phyloP scores from a whole-genome alignment of 2,113 vertebrate genomes.

The Grallaria varia region DNA sequence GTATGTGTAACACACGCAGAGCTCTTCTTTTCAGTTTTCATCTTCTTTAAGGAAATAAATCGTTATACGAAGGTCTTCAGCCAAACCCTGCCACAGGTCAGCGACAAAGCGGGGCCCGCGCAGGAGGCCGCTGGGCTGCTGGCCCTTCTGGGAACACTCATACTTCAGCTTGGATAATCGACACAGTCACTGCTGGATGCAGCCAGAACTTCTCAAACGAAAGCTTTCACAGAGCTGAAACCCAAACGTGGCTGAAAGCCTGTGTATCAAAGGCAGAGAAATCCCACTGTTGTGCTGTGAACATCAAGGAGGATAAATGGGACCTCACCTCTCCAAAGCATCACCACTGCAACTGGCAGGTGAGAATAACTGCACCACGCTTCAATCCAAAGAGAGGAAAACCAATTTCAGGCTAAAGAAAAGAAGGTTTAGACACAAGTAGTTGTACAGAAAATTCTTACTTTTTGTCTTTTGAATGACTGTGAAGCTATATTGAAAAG shows the following conservation, averaged over 20 bases:
- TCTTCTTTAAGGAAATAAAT: background rate
- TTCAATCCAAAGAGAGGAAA: background rate
- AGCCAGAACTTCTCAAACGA: background rate
- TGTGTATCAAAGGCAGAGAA: background rate
- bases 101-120: background rate
- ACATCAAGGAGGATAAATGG: background rate
- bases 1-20: accelerated
- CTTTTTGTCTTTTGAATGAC: background rate
- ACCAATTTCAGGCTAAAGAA: background rate
- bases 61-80: background rate
- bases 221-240: background rate
- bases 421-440: background rate
- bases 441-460: background rate
- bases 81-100: background rate
- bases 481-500: background rate
- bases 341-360: background rate
- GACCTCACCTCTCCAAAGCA: background rate
- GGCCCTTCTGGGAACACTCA: background rate
- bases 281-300: background rate
- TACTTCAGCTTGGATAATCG: background rate
- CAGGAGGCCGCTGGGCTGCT: background rate
- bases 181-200: background rate
- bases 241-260: background rate
- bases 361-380: background rate
- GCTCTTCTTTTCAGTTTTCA: background rate